Percentiles rank a stretch among this genome's conserved stretches.
These are phyloP conservation scores for Danio aesculapii DNA, from an alignment of 2,797 vertebrate species.

Conservation along the genomic window DNA sequence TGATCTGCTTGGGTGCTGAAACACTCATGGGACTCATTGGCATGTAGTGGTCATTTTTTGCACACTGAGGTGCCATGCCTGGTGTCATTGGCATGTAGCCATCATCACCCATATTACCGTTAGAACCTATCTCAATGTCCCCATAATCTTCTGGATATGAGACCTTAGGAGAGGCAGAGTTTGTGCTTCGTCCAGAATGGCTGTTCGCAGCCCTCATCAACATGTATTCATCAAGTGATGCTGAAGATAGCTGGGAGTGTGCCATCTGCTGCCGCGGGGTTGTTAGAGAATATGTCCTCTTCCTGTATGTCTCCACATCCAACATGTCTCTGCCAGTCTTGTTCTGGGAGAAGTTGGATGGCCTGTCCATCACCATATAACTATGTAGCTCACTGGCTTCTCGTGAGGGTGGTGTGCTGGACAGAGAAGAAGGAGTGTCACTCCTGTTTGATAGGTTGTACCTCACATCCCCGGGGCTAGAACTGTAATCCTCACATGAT, in stretches of 20 bases:
- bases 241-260: constrained; percentile 85
- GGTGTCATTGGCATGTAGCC: constrained; percentile 97
- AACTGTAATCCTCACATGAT: constrained; percentile 85
- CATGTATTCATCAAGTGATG: constrained; percentile 94
- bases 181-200: constrained; percentile 82
- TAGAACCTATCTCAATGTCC: constrained; percentile 85
- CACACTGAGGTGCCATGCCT: constrained; percentile 72
- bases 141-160: constrained; percentile 90
- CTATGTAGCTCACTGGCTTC: constrained; percentile 85
- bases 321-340: constrained; percentile 71
- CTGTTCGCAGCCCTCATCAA: constrained; percentile 91
- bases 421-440: constrained; percentile 90
- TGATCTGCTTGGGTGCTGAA: constrained; percentile 94
- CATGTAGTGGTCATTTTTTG: constrained; percentile 85
- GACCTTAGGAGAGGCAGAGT: constrained; percentile 85
- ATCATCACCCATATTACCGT: constrained; percentile 76
- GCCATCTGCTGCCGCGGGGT: constrained; percentile 84
- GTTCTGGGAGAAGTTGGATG: constrained; percentile 65
- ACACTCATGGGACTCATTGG: constrained; percentile 96
- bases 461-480: constrained; percentile 81
- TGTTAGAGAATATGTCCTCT: constrained; percentile 88
- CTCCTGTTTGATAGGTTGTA: constrained; percentile 82
- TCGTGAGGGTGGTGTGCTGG: constrained; percentile 88
- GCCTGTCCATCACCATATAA: constrained; percentile 90
- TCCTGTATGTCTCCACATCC: constrained; percentile 74